Conservation (phyloP, 2,888 invertebrate species). For the Phasia obesa region DNA sequence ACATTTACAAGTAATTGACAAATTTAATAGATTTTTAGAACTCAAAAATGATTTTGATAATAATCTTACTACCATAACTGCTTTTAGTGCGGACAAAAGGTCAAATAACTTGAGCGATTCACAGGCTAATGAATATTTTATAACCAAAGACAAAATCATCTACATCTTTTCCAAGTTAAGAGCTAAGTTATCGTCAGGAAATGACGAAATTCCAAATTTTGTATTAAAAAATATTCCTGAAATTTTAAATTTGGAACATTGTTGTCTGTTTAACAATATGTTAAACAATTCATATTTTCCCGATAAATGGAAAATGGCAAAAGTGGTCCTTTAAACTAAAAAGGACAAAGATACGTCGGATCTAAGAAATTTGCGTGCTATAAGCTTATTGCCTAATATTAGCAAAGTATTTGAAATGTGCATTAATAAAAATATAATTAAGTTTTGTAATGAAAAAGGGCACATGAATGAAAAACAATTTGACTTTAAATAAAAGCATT, state of each 20-base stretch:
- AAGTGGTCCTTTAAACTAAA: too few relatives aligned
- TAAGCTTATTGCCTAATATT: background rate
- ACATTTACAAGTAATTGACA: slow-evolving; percentile 2
- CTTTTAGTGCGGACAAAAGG: background rate
- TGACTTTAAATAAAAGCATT: too few relatives aligned
- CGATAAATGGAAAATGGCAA: background rate
- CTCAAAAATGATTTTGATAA: slow-evolving; percentile 3
- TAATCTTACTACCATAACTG: background rate
- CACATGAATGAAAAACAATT: too few relatives aligned
- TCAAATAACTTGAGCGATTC: background rate
- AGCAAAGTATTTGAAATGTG: slow-evolving; percentile 4
- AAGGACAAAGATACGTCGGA: too few relatives aligned
- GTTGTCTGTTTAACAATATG: too few relatives aligned
- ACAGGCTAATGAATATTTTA: background rate
- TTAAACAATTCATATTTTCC: background rate
- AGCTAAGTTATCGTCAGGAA: slow-evolving; percentile 6
- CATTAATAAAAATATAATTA: slow-evolving; percentile 2
- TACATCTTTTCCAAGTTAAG: background rate
- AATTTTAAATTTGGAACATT: too few relatives aligned
- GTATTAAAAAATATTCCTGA: slow-evolving; percentile 4
- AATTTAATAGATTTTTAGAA: slow-evolving; percentile 4
- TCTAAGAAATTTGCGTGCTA: background rate
- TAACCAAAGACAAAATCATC: background rate
- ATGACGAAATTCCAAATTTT: slow-evolving; percentile 2
- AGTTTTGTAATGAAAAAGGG: background rate